Conservation (phyloP, 2,888 invertebrate genomes). For the Euplexia lucipara region DNA sequence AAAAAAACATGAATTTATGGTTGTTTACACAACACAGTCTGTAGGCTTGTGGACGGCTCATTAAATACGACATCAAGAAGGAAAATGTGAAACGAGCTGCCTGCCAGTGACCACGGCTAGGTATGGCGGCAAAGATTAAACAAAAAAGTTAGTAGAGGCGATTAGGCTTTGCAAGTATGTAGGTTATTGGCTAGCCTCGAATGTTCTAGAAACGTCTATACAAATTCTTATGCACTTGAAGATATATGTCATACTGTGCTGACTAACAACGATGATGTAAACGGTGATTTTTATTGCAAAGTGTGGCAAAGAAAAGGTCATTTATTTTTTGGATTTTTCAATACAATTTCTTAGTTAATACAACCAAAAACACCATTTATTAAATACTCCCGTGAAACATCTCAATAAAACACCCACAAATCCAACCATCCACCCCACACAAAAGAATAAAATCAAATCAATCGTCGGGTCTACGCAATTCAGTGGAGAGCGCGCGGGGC, state of each 20-base stretch:
- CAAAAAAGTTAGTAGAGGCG: constrained; percentile 28
- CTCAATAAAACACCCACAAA: constrained; percentile 15
- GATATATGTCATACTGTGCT: background rate
- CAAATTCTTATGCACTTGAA: background rate
- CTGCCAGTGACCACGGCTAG: constrained; percentile 66
- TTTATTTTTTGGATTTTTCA: background rate
- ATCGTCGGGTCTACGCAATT: constrained; percentile 71
- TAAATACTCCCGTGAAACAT: background rate
- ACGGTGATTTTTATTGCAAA: background rate
- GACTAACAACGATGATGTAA: constrained; percentile 13
- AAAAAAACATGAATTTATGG: constrained; percentile 73
- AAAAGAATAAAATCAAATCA: constrained; percentile 69
- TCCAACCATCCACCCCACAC: constrained; percentile 44
- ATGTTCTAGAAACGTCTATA: constrained; percentile 15
- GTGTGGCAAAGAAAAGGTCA: background rate
- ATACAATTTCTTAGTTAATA: background rate
- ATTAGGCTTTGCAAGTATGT: background rate
- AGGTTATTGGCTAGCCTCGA: background rate
- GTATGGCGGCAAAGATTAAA: constrained; percentile 66
- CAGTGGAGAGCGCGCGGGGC: constrained; percentile 58
- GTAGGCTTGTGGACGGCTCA: constrained; percentile 76
- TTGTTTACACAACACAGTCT: constrained; percentile 73
- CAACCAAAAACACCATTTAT: background rate
- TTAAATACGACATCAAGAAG: constrained; percentile 84
- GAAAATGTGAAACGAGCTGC: constrained; percentile 68